Evolutionary conservation across 2,797 vertebrate species (phyloP).

Genomic region (Acrocephalus scirpaceus): DNA sequence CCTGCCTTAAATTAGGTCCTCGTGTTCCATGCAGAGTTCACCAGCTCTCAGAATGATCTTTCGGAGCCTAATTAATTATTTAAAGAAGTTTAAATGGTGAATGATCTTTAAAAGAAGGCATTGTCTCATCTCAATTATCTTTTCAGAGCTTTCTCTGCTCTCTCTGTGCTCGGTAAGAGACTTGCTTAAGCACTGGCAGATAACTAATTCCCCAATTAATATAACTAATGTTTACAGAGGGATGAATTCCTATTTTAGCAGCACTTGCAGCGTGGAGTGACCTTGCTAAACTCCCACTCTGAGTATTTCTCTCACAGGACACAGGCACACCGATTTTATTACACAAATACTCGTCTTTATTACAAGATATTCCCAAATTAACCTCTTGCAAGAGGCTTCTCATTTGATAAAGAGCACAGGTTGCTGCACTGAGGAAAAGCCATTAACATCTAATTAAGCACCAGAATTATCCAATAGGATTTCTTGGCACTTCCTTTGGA

Average conservation of each 20-base stretch:
- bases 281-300: not conserved
- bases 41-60: not conserved
- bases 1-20: not conserved
- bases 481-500: not conserved
- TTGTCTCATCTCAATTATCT: slow-evolving; percentile 39
- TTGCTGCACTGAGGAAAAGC: not conserved
- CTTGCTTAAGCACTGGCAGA: not conserved
- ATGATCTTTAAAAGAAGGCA: not conserved
- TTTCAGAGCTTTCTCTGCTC: not conserved
- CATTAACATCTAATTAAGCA: slow-evolving; percentile 19
- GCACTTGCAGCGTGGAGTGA: not conserved
- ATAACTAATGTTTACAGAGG: slow-evolving; percentile 7
- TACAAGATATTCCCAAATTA: slow-evolving; percentile 22
- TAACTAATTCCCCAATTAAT: slow-evolving; percentile 56
- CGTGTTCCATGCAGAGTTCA: not conserved
- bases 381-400: not conserved
- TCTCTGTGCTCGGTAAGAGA: not conserved
- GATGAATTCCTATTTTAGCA: slow-evolving; percentile 5
- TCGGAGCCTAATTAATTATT: slow-evolving; percentile 8
- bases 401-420: not conserved
- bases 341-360: slow-evolving; percentile 13
- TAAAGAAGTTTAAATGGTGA: not conserved
- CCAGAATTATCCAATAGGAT: not conserved
- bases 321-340: not conserved
- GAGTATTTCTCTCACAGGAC: slow-evolving; percentile 1